phyloP scores from a whole-genome alignment of 2,888 invertebrate species.

The Operophtera brumata region DNA sequence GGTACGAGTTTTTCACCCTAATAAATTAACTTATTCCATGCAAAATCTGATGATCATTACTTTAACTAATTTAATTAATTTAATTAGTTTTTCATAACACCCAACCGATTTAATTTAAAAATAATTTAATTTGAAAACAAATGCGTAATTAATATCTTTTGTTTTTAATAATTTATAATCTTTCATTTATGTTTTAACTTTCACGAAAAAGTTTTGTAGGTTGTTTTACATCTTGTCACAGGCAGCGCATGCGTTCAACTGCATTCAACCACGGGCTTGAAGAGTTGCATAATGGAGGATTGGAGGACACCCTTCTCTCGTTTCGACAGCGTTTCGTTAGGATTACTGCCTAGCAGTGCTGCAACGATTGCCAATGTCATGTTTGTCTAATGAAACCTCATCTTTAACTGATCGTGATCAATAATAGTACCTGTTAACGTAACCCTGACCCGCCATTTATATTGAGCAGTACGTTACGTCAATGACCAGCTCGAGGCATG shows the following conservation, averaged over 20 bases:
- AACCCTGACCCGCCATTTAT: slow-evolving; percentile 8
- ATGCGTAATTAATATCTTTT: not conserved
- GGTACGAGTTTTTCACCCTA: too few relatives aligned
- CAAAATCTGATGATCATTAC: too few relatives aligned
- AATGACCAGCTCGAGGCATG: too few relatives aligned
- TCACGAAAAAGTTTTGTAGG: not conserved
- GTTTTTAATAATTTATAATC: not conserved
- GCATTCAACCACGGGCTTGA: slow-evolving; percentile 3
- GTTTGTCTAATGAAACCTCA: slow-evolving; percentile 5
- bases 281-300: slow-evolving; percentile 18
- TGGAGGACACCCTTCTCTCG: slow-evolving; percentile 24
- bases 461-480: too few relatives aligned
- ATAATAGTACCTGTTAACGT: not conserved
- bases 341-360: slow-evolving; percentile 8
- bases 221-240: not conserved
- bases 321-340: slow-evolving; percentile 22
- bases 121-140: not conserved
- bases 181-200: not conserved
- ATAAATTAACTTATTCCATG: too few relatives aligned
- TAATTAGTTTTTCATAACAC: too few relatives aligned
- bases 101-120: not conserved
- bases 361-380: slow-evolving; percentile 22
- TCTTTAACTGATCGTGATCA: slow-evolving; percentile 3
- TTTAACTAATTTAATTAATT: too few relatives aligned
- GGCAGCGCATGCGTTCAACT: slow-evolving; percentile 12